Percentiles rank a stretch among this genome's conserved stretches.
Evolutionary conservation across 2,797 vertebrate species (phyloP).

Genomic region (Vespertilio murinus): DNA sequence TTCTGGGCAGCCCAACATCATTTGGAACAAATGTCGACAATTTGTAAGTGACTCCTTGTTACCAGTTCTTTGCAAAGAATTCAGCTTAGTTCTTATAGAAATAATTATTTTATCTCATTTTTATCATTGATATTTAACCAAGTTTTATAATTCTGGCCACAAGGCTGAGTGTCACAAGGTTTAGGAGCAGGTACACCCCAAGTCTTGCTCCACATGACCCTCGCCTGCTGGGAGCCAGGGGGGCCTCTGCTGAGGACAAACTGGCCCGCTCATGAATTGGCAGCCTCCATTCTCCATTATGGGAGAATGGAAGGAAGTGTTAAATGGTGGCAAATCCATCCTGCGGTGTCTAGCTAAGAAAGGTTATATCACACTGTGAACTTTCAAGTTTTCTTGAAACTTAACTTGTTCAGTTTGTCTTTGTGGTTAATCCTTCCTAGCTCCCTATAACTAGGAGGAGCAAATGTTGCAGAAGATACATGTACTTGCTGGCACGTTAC

Average conservation of each 20-base stretch:
- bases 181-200: not conserved
- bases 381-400: not conserved
- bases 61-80: not conserved
- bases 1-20: not conserved
- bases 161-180: not conserved
- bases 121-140: not conserved
- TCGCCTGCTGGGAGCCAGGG: not conserved
- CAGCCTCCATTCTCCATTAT: not conserved
- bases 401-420: not conserved
- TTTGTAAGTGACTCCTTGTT: conserved; percentile 6
- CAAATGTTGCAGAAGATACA: not conserved
- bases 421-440: not conserved
- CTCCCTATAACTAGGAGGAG: not conserved
- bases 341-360: not conserved
- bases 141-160: not conserved
- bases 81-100: conserved; percentile 3
- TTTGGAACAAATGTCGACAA: not conserved
- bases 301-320: not conserved
- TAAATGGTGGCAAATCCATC: not conserved
- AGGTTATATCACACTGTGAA: not conserved
- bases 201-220: not conserved
- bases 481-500: no score
- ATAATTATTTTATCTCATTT: not conserved
- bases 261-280: rapidly evolving
- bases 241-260: not conserved